Base-by-base conservation (phyloP, 1,140 invertebrate species). In the Papilio dardanus region DNA sequence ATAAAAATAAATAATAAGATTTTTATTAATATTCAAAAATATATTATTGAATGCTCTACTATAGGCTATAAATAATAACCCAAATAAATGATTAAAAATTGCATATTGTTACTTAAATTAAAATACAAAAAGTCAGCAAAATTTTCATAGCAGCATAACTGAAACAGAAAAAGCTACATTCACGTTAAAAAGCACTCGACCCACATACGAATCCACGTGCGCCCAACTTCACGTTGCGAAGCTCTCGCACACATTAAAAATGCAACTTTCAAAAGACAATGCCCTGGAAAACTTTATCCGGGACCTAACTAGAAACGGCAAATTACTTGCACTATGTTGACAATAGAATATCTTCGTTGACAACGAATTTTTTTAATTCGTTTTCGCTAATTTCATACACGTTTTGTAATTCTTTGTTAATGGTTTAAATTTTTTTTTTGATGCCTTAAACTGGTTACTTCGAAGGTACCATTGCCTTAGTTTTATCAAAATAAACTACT, bases 181-280 rank as follows among this genome's bases (percentile, higher is more conserved):
- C 42, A 42, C 68, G 42, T 30, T 71, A 71, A 71, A 71, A 71
- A 46, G 4, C 40, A 19, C 68, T 71, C 68, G 68, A 71, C 68
- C 68, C 28, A 71, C 24, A 71, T 71, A 46, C 68, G 37, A 46
- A 31, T 71, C 19, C 68, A 71, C 28, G 66, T 68, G 31, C 33
- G 33, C 66, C 68, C 24, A 71, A 46, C 40, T 71, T 71, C 68
- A 71, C 37, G 68, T 71, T 8, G 68, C 40, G 37, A 24, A 42
- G 21, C 68, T 46, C 40, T 21, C 3, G 40, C 33, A 37, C 40
- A 71, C 40, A 71, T 71, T 46, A 71, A 71, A 71, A 71, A 71
- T 71, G 68, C 68, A 71, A 71, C 68, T 50, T 50, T 42, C 24
- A 30, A 50, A 71, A 71, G 68, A 71, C 68, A 71, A 71, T 71